Evolutionary conservation across 2,113 vertebrate species (phyloP), one percentile per base, ranked within the genome.

Genomic region (Cyrtonyx montezumae): DNA sequence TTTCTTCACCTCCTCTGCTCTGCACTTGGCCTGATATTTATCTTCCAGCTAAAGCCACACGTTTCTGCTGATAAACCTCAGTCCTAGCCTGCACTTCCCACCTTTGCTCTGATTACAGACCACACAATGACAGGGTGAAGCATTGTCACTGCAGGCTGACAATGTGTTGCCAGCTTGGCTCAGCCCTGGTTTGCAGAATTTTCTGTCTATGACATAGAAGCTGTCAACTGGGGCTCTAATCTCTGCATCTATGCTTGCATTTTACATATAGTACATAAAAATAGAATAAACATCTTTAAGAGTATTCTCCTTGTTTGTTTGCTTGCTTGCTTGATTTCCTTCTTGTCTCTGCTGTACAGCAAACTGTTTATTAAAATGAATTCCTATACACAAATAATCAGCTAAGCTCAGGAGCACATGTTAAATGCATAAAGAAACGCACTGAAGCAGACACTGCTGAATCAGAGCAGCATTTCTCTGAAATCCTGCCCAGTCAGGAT

Each of bases 71-170:
- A 36, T 61, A 80, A 74, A 23, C 23, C 56, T 75, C 67, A 4
- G 69, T 6, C 68, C 91, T 14, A 84, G 32, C 9, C 90, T 45
- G 76, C 73, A 30, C 28, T 66, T 78, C 82, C 88, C 85, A 61
- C 32, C 43, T 30, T 67, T 8, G 51, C 78, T 87, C 77, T 65
- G 30, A 0, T 48, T 11, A 9, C 0, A 12, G 56, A 71, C 51
- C 56, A 10, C 46, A 42, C 3, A 6, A 53, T 37, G 85, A 81
- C 88, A 65, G 63, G 30, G 61, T 69, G 53, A 46, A 34, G 70
- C 80, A 51, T 13, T 67, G 23, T 45, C 43, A 6, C 68, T 22
- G 59, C 40, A 62, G n/a, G 2, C 51, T 9, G 32, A 9, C 13
- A 3, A 1, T 11, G 46, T 26, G 23, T 5, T n/a, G 45, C 78